phyloP scores from a whole-genome alignment of 2,113 vertebrate genomes.

The Gambusia holbrooki region DNA sequence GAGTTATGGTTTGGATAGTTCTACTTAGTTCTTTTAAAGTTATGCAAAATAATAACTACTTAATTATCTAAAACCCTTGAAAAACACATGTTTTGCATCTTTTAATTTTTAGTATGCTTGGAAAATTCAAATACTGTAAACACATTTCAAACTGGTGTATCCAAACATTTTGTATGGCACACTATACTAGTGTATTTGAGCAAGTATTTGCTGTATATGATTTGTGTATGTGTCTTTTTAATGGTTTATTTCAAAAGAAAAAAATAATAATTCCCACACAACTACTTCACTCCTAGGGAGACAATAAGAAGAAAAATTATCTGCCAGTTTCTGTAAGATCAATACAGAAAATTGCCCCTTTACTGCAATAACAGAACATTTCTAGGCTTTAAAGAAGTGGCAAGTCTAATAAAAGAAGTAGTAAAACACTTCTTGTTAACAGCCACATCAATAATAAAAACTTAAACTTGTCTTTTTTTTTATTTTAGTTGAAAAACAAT shows the following conservation, averaged over 20 bases:
- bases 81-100: background rate
- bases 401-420: background rate
- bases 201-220: background rate
- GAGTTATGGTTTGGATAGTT: background rate
- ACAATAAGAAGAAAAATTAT: background rate
- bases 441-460: background rate
- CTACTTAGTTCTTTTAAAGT: no score
- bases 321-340: background rate
- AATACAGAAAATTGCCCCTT: background rate
- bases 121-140: no score
- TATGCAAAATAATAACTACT: background rate
- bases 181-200: background rate
- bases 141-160: background rate
- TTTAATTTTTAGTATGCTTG: background rate
- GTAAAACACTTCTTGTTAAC: background rate
- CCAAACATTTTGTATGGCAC: background rate
- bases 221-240: background rate
- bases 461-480: background rate
- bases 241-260: background rate
- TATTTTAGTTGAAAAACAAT: background rate
- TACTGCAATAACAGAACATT: background rate
- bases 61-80: background rate
- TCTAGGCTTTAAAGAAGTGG: constrained; percentile 1
- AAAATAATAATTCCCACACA: background rate
- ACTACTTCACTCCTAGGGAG: background rate